Evolutionary conservation across 2,797 vertebrate species (phyloP), one percentile per base, ranked within the genome.

Genomic region (Hydrolagus colliei): DNA sequence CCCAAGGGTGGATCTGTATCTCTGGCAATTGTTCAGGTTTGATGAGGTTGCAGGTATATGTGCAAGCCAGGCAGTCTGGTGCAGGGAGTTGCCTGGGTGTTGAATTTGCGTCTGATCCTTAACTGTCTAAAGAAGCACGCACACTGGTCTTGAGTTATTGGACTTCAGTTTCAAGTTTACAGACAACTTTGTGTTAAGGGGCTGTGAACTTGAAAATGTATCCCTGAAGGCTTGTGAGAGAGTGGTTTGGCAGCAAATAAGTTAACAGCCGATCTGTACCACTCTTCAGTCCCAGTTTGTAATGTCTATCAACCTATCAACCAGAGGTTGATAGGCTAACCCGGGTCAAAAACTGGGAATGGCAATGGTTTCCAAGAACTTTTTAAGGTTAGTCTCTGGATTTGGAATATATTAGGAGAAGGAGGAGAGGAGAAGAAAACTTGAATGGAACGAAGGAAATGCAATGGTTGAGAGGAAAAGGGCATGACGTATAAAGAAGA

Each of bases 81-180:
- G 9, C 22, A 18, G 22, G 61, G 41, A 18, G 32, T 68, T 82
- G 27, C 65, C 65, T 22, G 10, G 11, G 74, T 18, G 35, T 41
- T 65, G 4, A 82, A 68, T 67, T 35, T 35, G 20, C 41, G 65
- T 68, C 68, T 82, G 9, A 68, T 35, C 18, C 68, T 14, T 41
- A 18, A 32, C 27, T 10, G 35, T 10, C 2, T 20, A 32, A 16
- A 82, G 68, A 68, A 11, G 65, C 14, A 22, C 61, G 32, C 22
- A 18, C 22, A 14, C 62, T 65, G 7, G 8, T 63, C 71, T 84
- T 5, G 65, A 68, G 41, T 41, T 41, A 71, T 71, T 63, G 71
- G 41, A 41, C 13, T 68, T 71, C 71, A 71, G 63, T 68, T 84
- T 84, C 13, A 84, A 71, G 65, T 71, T 84, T 18, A 68, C 79